Evolutionary conservation across 1,140 invertebrate species (phyloP).

Genomic region (Papilio machaon): DNA sequence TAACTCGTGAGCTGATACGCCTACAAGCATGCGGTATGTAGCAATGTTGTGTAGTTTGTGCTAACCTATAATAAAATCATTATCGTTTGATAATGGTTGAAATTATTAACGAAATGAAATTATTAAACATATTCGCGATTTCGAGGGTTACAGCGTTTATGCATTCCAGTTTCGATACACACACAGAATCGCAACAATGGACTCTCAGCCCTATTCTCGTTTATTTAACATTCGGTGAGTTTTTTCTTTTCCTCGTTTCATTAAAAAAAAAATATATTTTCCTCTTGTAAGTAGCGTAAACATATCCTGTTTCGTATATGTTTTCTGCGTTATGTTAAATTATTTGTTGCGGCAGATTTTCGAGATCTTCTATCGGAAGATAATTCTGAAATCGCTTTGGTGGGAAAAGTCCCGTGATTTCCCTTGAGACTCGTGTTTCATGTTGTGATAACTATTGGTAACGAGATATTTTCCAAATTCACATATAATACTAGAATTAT

Average conservation of each 20-base stretch:
- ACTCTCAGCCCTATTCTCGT: not conserved
- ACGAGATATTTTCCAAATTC: not conserved
- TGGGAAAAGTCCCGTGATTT: not conserved
- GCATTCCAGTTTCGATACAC: too few species aligned
- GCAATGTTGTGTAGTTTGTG: too few species aligned
- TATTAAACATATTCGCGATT: too few species aligned
- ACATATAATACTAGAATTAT: not conserved
- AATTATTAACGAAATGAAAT: too few species aligned
- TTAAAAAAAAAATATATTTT: not conserved
- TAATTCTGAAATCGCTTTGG: slow-evolving; percentile 5
- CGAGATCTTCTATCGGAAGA: not conserved
- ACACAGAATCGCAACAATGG: not conserved
- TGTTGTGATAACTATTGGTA: slow-evolving; percentile 8
- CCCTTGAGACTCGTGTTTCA: not conserved
- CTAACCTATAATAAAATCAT: too few species aligned
- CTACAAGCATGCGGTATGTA: too few species aligned
- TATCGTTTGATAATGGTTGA: too few species aligned
- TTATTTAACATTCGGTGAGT: not conserved
- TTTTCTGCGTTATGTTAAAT: not conserved
- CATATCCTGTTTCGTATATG: not conserved
- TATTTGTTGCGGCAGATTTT: not conserved
- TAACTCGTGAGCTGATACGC: too few species aligned
- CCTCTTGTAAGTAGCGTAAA: not conserved
- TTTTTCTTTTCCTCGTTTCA: not conserved
- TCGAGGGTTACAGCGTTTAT: too few species aligned